Evolutionary conservation across 2,797 vertebrate species (phyloP).

Genomic region (Labroides dimidiatus): DNA sequence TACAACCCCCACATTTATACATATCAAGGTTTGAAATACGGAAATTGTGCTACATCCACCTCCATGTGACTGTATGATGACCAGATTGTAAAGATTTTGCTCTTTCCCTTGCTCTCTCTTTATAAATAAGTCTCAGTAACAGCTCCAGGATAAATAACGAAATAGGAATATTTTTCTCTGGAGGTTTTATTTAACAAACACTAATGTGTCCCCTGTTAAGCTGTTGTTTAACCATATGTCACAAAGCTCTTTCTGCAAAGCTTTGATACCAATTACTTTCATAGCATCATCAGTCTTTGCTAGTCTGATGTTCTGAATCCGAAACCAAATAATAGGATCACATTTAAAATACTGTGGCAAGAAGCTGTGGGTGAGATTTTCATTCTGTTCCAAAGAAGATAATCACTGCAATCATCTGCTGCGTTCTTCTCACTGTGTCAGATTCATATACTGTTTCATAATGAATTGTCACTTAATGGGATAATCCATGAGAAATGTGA

Average conservation of each 20-base stretch:
- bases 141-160: neutral
- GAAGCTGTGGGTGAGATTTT: slow-evolving; percentile 1
- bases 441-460: slow-evolving; percentile 8
- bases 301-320: slow-evolving; percentile 21
- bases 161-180: slow-evolving; percentile 18
- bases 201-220: slow-evolving; percentile 14
- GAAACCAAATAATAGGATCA: slow-evolving; percentile 13
- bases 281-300: slow-evolving; percentile 41
- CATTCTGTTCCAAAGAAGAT: slow-evolving; percentile 7
- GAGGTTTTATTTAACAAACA: slow-evolving; percentile 25
- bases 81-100: neutral
- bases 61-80: neutral
- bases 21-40: slow-evolving; percentile 6
- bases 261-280: slow-evolving; percentile 41
- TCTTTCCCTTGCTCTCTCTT: too few relatives aligned
- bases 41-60: slow-evolving; percentile 6
- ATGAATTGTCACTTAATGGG: slow-evolving; percentile 25
- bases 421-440: slow-evolving; percentile 11
- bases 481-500: neutral
- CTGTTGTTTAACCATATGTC: slow-evolving; percentile 39
- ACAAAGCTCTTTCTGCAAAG: slow-evolving; percentile 15
- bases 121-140: slow-evolving; percentile 2
- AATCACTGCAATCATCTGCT: slow-evolving; percentile 31
- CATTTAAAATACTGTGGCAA: slow-evolving; percentile 22
- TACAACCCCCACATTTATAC: too few relatives aligned